Evolutionary conservation across 2,113 vertebrate species (phyloP), one percentile per base, ranked within the genome.

Genomic region (Australoheros scitulus): DNA sequence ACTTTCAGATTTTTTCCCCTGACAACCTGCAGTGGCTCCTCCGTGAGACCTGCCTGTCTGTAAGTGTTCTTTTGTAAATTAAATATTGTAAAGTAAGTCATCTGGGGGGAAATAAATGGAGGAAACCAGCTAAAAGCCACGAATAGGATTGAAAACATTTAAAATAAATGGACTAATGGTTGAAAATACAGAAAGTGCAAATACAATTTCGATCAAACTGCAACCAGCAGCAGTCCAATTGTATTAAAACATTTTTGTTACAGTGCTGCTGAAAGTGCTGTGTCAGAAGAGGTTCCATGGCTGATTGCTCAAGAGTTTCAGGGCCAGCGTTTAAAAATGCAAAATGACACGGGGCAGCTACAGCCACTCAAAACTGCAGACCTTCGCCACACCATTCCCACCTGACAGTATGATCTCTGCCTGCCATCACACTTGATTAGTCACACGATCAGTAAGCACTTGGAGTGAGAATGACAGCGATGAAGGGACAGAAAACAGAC

Each of bases 361-460:
- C 32, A n/a, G 10, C 34, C 15, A 24, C 36, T 72, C 47, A 72
- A 38, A 52, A 41, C 47, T 79, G 29, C 20, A 56, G 60, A 61
- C 81, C 68, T 58, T 34, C 15, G 6, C 34, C 34, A 4, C 56
- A 18, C 1, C 26, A 1, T 38, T 47, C 43, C 34, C 36, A 11
- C 61, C 36, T 20, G 38, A 75, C 24, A 47, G 10, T 20, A 24
- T 50, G 79, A 81, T 52, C 41, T 78, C 65, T 57, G 43, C 60
- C 56, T 76, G 72, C 57, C 61, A 85, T 85, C 47, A 80, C 47
- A 56, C 11, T n/a, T 34, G 9, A 75, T 56, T 81, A 34, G 82
- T 60, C 59, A 18, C 74, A 0, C 36, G 1, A 26, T 84, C 7
- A 32, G 52, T 24, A 18, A 50, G 17, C 14, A 38, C 15, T 34